Conservation (phyloP, 2,888 invertebrate species). For the Heliconius aoede region DNA sequence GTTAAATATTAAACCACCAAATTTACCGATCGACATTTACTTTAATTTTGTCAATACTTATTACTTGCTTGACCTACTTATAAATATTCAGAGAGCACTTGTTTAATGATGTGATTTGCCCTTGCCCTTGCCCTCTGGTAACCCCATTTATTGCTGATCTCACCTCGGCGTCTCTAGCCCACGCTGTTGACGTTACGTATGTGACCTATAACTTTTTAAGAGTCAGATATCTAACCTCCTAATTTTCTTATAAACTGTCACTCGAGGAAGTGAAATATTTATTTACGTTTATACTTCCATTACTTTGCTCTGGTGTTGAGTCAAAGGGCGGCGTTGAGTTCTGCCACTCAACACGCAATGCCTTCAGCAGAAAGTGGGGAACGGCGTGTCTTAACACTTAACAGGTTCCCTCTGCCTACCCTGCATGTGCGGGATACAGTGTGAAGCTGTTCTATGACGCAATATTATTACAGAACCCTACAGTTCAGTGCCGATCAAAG, state of each 20-base stretch:
- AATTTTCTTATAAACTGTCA: neutral
- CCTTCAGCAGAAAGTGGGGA: too few species aligned
- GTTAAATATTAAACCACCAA: neutral
- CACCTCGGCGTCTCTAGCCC: slow-evolving; percentile 14
- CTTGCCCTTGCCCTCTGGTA: slow-evolving; percentile 33
- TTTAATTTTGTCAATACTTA: neutral
- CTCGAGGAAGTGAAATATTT: too few species aligned
- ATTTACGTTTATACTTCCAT: too few species aligned
- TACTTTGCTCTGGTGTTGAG: too few species aligned
- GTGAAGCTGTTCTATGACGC: neutral
- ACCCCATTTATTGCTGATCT: slow-evolving; percentile 4
- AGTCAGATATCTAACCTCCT: neutral
- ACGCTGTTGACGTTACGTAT: slow-evolving; percentile 24
- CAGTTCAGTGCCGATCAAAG: neutral
- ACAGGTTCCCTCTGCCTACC: too few species aligned
- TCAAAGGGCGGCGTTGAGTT: too few species aligned
- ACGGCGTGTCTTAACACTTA: too few species aligned
- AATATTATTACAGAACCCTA: too few species aligned
- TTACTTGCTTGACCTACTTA: slow-evolving; percentile 16
- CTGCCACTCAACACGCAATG: too few species aligned
- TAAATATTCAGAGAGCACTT: neutral
- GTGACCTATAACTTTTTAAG: neutral
- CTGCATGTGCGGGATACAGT: too few species aligned
- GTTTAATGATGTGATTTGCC: slow-evolving; percentile 9
- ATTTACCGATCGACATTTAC: slow-evolving; percentile 10